Conservation (phyloP, 2,797 vertebrate genomes). For the Monodelphis domestica region DNA sequence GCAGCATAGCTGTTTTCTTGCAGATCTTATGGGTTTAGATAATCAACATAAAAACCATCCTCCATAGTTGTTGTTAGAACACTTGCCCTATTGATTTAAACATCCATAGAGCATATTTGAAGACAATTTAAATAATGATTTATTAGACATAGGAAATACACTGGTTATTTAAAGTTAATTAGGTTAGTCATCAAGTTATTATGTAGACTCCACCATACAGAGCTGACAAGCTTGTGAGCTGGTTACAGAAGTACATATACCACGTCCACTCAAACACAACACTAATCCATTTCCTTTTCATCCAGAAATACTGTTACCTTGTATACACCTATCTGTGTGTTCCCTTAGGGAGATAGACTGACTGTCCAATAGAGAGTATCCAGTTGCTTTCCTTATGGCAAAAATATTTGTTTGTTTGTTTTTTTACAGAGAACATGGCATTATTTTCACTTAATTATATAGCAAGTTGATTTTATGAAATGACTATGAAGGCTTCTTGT, state of each 20-base stretch:
- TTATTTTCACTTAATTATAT: constrained; percentile 81
- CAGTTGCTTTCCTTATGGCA: constrained; percentile 76
- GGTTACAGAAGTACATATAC: constrained; percentile 69
- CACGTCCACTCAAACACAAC: constrained; percentile 66
- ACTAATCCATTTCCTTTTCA: constrained; percentile 73
- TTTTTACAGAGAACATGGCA: constrained; percentile 65
- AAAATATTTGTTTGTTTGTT: constrained; percentile 66
- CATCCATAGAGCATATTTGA: constrained; percentile 35
- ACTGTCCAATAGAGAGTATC: constrained; percentile 73
- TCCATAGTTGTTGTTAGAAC: constrained; percentile 57
- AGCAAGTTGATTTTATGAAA: constrained; percentile 79
- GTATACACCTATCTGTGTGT: constrained; percentile 74
- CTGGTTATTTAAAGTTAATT: constrained; percentile 66
- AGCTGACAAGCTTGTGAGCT: constrained; percentile 72
- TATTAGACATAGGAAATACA: constrained; percentile 66
- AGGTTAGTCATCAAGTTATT: constrained; percentile 69
- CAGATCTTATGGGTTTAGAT: constrained; percentile 75
- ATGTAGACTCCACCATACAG: constrained; percentile 68
- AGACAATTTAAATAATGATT: constrained; percentile 58
- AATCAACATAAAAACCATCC: constrained; percentile 70
- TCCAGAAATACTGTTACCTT: constrained; percentile 74
- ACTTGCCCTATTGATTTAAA: constrained; percentile 65
- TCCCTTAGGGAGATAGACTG: constrained; percentile 71
- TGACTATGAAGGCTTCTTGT: constrained; percentile 82
- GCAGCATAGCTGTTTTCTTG: constrained; percentile 69